Evolutionary conservation across 2,797 vertebrate species (phyloP), one percentile per base, ranked within the genome.

Genomic region (Oreortyx pictus): DNA sequence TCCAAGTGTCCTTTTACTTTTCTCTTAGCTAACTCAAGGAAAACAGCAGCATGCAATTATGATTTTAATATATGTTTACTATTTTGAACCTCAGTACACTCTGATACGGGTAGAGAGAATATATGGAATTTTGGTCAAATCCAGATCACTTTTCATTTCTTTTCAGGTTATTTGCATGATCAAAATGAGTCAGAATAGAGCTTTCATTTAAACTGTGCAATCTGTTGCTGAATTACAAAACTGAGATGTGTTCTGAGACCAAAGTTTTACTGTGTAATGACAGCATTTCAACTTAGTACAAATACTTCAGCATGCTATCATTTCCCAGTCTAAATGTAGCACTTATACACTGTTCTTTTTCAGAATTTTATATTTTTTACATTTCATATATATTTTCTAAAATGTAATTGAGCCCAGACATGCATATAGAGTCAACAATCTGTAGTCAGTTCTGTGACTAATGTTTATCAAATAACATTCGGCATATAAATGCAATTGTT

Each of bases 91-190:
- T 71, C 68, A 61, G 16, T 75, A 43, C 31, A 24, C 14, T 82
- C 17, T 29, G 39, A 23, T 59, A 50, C 41, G 43, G 29, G 22
- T 79, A 65, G 67, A 77, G 86, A 70, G 39, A 89, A 81, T 31
- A n/a, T 82, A 73, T 86, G 89, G 70, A 88, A 92, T 90, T 54
- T 92, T 39, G 64, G 90, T 88, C 64, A 91, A 92, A 88, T 88
- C 66, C 81, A 85, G 47, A 72, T 90, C 64, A 47, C 72, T 90
- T 75, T 43, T 73, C 41, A 59, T 93, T 93, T 78, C 87, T 82
- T 93, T 93, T 82, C 85, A 78, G 94, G 86, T 89, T 74, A 66
- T 88, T 49, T 90, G 43, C 50, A 31, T 68, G 52, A 86, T 78
- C 93, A 82, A 90, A 92, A 86, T 85, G 47, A 93, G 57, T 64